Percentiles rank a stretch among this genome's conserved stretches.
Evolutionary conservation across 2,113 vertebrate genomes (phyloP).

Genomic region (Pandion haliaetus): DNA sequence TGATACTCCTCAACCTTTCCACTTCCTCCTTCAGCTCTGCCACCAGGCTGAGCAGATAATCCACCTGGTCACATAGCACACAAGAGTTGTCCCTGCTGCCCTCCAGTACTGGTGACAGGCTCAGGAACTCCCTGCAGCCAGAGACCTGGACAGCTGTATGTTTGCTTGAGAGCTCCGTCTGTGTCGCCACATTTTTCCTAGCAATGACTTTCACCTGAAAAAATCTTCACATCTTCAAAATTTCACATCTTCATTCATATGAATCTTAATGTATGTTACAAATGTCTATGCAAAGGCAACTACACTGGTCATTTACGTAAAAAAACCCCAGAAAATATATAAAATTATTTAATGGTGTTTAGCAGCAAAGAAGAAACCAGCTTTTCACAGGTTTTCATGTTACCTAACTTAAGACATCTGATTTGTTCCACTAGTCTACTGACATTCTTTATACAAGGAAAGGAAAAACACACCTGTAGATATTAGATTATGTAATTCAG

Average conservation of each 20-base stretch:
- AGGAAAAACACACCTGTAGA: neutral
- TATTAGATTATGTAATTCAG: neutral
- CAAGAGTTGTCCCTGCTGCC: no score
- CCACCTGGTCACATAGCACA: no score
- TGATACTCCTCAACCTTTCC: no score
- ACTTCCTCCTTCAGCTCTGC: no score
- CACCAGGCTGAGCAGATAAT: no score
- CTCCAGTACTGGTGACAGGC: no score
- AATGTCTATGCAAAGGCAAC: neutral
- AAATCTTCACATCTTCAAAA: no score
- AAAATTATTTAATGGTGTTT: neutral
- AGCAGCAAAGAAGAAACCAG: neutral
- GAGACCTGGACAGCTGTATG: no score
- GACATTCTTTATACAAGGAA: neutral
- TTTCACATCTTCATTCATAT: neutral
- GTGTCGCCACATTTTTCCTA: no score
- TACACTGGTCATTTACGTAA: neutral
- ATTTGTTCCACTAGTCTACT: neutral
- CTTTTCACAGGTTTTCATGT: neutral
- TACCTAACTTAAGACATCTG: neutral
- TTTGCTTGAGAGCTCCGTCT: no score
- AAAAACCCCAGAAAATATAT: neutral
- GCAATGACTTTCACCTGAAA: no score
- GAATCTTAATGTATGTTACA: neutral
- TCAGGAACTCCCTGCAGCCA: no score